Conservation (phyloP, 2,888 invertebrate genomes). For the Drosophila neonasuta region DNA sequence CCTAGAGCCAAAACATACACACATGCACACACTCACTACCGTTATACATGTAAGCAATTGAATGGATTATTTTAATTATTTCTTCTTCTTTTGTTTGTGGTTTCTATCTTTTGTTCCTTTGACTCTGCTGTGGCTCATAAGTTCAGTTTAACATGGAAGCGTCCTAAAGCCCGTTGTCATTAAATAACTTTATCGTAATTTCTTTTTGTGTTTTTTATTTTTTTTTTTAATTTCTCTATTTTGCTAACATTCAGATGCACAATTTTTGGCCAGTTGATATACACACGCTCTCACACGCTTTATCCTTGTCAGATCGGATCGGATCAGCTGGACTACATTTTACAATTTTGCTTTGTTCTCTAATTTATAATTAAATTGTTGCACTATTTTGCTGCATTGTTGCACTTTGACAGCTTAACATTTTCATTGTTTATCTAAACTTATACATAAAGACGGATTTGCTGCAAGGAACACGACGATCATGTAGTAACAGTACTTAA, state of each 20-base stretch:
- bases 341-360: slow-evolving; percentile 21
- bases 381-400: slow-evolving; percentile 9
- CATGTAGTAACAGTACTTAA: slow-evolving; percentile 59
- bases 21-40: slow-evolving; percentile 17
- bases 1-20: slow-evolving; percentile 48
- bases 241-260: slow-evolving; percentile 26
- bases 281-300: slow-evolving; percentile 28
- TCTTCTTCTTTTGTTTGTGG: slow-evolving; percentile 10
- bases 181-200: slow-evolving; percentile 6
- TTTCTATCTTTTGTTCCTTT: slow-evolving; percentile 5
- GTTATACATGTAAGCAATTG: slow-evolving; percentile 25
- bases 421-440: slow-evolving; percentile 52
- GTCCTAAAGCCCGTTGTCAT: slow-evolving; percentile 26
- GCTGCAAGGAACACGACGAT: slow-evolving; percentile 78
- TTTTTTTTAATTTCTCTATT: slow-evolving; percentile 13
- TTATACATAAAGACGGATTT: slow-evolving; percentile 78
- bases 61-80: slow-evolving; percentile 23
- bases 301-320: slow-evolving; percentile 19
- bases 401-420: slow-evolving; percentile 7
- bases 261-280: slow-evolving; percentile 43
- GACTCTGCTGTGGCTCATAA: slow-evolving; percentile 6
- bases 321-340: slow-evolving; percentile 56
- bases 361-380: slow-evolving; percentile 23
- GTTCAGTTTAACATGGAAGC: slow-evolving; percentile 46
- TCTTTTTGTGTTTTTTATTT: background rate